Base-by-base conservation (phyloP, 2,113 vertebrate species). In the Leuciscus idus region DNA sequence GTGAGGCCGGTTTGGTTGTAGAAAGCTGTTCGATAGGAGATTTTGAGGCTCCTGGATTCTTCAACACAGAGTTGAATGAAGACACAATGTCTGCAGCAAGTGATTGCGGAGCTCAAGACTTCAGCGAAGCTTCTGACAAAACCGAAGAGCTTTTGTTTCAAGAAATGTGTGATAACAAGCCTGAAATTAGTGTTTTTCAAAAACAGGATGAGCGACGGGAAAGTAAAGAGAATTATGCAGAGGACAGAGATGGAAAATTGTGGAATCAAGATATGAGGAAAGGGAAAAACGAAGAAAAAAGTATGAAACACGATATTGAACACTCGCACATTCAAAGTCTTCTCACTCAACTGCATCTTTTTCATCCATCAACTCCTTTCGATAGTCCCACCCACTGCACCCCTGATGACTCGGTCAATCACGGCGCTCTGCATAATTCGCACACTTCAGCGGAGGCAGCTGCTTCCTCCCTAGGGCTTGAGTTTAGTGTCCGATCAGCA, bases 321-420 rank as follows among this genome's bases (percentile, higher is more conserved):
- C 93, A 96, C 84, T 92, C 91, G 0, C 92, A 91, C 68, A 90
- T 98, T 26, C 95, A 95, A 75, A 94, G 90, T 1, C 93, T 99
- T 21, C 92, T 97, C 33, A 88, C 86, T 12, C 95, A 92, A 74
- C 93, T 99, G 0, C 92, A 97, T 61, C 85, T 94, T 28, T 93
- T 96, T 46, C 8, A 91, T 57, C 88, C 86, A 4, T 86, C 88
- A 43, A 0, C 84, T 88, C 26, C 62, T 21, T 61, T 74, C 2
- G 62, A 57, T 4, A 50, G 46, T 5, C 39, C 84, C 30, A 12
- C 55, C 55, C 50, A 48, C 39, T 21, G 33, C 59, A 21, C 15
- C 13, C 17, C 39, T 61, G 78, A 76, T 17, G 75, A 84, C 17
- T 48, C 46, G 48, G 30, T 7, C 59, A 74, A 84, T 26, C 30